Evolutionary conservation across 2,888 invertebrate genomes (phyloP), one percentile per base, ranked within the genome.

Genomic region (Hydroisotoma schaefferi): DNA sequence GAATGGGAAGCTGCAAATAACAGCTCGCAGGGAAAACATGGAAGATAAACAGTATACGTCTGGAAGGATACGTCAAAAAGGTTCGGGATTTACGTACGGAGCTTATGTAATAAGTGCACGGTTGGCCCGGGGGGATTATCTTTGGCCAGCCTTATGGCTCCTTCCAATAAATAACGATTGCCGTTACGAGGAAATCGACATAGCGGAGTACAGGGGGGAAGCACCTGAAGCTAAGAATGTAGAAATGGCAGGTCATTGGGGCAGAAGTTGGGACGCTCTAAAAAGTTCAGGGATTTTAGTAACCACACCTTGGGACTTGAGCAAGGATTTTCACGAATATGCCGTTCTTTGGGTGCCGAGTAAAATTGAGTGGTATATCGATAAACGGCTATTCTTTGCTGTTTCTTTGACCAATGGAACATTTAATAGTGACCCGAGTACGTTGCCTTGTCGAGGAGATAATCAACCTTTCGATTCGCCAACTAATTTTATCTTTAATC

Each of bases 141-240:
- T 71, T 2, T 71, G 71, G 71, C 65, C 67, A 29, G 65, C 69
- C 1, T 26, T 69, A n/a, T 67, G 69, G 59, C 48, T 65, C 2
- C 47, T 69, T 25, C 59, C 60, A n/a, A 37, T 59, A n/a, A 61
- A 62, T 43, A 64, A 57, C 46, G 47, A 60, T 4, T 71, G 71
- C 38, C 67, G 68, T 5, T 71, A 68, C 43, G 71, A 71, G 28
- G 71, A 71, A 57, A 70, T 71, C 29, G 71, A 71, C 55, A 70
- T 71, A 40, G 68, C 68, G 18, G 71, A 71, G 51, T 71, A 67
- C 29, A 48, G 71, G 22, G 71, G 71, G 8, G 65, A 71, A 55
- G 33, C 67, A 8, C 44, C 52, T 10, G 61, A 69, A 44, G 62
- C 62, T 8, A 28, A 54, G 15, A 61, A 47, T 33, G 22, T 68